Evolutionary conservation across 1,140 invertebrate genomes (phyloP), one percentile per base, ranked within the genome.

Genomic region (Plutomurus gul): DNA sequence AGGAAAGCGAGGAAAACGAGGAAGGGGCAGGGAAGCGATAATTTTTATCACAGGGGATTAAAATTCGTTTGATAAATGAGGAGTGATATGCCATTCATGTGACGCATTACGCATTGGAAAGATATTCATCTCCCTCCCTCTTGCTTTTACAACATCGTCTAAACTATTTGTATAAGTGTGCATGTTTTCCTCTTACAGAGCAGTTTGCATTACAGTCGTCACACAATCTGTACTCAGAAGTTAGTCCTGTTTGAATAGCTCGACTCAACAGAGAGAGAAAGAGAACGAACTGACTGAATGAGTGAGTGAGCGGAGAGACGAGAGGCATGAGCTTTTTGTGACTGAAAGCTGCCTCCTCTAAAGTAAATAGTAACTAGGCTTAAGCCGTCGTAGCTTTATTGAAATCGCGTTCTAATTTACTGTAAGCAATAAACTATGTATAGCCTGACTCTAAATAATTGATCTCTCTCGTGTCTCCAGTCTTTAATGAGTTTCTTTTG

Each of bases 61-160:
- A 75, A 75, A 75, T 72, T 43, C 40, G 22, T 75, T 75, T 75
- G 72, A 75, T 75, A 75, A 75, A 75, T 46, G 72, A 75, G 72
- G n/a, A 75, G 43, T 47, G 72, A 75, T 75, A 49, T 75, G 72
- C 72, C 43, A 75, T 47, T 75, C 72, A 47, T 75, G 22, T 75
- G 72, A 75, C 72, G 43, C 72, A 75, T 75, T 46, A 75, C 39
- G 27, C 72, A 46, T 75, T 75, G 72, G 49, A 75, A 36, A 47
- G 72, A 49, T 33, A 49, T 22, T 2, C 22, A 47, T 75, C 39
- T 72, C 7, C 25, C 25, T 75, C 22, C 27, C 33, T 46, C 22
- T 49, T 27, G 40, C 18, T 36, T 30, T 65, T 36, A 36, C 25
- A 65, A 65, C 36, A 33, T 33, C 56, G 56, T 65, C 27, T n/a